Percentiles rank a stretch among this genome's conserved stretches.
phyloP scores from a whole-genome alignment of 2,113 vertebrate species.

The Sinocyclocheilus rhinocerous region DNA sequence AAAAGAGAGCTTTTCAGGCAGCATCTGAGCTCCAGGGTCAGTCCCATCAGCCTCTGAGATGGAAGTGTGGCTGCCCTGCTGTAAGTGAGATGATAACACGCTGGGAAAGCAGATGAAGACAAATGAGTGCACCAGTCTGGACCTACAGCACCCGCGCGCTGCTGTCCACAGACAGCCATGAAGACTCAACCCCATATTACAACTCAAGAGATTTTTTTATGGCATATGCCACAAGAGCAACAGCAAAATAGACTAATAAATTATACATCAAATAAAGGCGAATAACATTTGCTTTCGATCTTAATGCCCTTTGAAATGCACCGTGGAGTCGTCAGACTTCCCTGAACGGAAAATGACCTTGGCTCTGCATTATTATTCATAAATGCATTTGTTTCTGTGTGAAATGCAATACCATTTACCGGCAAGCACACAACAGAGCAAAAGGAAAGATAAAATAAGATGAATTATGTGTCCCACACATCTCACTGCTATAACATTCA shows the following conservation, averaged over 20 bases:
- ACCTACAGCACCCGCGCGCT: constrained; percentile 12
- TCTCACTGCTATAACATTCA: constrained; percentile 20
- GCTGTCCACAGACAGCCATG: neutral
- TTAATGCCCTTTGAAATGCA: constrained; percentile 2
- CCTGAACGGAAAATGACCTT: constrained; percentile 14
- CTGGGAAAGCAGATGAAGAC: constrained; percentile 43
- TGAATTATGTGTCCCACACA: neutral
- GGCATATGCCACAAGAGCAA: neutral
- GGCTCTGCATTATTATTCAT: constrained; percentile 33
- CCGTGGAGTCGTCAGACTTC: neutral
- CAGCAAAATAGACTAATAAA: constrained; percentile 11
- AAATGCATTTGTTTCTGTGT: constrained; percentile 43
- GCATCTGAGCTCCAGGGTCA: constrained; percentile 31
- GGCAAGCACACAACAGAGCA: neutral
- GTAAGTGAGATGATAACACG: constrained; percentile 40
- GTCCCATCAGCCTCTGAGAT: constrained; percentile 34
- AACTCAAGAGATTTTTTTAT: neutral
- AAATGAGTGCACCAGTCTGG: constrained; percentile 34
- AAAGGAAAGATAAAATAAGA: constrained; percentile 13
- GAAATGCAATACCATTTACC: constrained; percentile 36
- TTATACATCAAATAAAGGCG: constrained; percentile 12
- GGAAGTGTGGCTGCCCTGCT: constrained; percentile 41
- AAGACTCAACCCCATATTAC: neutral
- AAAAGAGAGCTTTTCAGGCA: constrained; percentile 5
- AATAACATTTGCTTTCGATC: neutral